Evolutionary conservation across 2,113 vertebrate species (phyloP).

Genomic region (Catharus bicknelli): DNA sequence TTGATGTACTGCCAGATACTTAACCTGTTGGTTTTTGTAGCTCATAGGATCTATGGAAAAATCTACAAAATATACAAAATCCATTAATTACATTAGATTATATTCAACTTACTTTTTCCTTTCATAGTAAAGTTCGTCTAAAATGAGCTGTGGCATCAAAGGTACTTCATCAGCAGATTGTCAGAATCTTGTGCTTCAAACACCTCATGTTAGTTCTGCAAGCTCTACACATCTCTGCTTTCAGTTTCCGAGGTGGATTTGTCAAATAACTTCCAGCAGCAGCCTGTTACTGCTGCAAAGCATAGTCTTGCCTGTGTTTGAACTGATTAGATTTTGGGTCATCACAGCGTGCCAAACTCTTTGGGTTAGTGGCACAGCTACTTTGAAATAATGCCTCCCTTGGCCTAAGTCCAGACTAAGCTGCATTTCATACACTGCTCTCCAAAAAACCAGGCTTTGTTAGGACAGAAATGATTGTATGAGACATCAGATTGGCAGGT

Average conservation of each 20-base stretch:
- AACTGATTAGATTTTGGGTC: not conserved
- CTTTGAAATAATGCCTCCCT: constrained; percentile 11
- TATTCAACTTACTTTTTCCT: not conserved
- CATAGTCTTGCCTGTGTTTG: not conserved
- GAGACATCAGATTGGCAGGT: not conserved
- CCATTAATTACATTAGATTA: not conserved
- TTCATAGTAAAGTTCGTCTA: not conserved
- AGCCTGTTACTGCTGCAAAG: not conserved
- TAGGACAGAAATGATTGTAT: not conserved
- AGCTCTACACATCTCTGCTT: not conserved
- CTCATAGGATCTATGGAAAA: not conserved
- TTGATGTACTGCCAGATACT: not conserved
- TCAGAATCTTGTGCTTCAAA: not conserved
- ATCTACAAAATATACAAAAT: not conserved
- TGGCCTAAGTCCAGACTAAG: not conserved
- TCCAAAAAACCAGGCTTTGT: constrained; percentile 1
- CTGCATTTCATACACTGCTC: not conserved
- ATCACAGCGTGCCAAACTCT: not conserved
- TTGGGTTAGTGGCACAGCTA: not conserved
- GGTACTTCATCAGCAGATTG: not conserved
- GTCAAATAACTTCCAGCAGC: not conserved
- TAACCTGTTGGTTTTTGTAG: not conserved
- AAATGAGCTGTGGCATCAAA: not conserved
- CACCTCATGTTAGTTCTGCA: not conserved
- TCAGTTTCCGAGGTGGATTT: not conserved